Percentiles rank a stretch among this genome's conserved stretches.
These are phyloP conservation scores for Anguilla marmorata DNA, from an alignment of 2,797 vertebrate genomes.

Conservation along the genomic window DNA sequence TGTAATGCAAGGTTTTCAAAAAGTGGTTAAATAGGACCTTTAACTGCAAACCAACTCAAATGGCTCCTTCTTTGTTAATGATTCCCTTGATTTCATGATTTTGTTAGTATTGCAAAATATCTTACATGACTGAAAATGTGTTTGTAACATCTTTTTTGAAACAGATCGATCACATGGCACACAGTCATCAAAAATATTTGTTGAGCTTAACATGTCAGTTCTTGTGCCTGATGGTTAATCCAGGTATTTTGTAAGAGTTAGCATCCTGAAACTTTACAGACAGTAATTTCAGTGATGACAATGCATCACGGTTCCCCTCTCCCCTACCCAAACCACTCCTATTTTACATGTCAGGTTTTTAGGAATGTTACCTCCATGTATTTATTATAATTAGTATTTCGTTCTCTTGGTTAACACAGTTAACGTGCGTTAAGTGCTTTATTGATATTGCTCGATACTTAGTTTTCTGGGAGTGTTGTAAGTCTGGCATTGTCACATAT, in stretches of 20 bases:
- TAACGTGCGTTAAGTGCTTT: neutral
- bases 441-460: neutral
- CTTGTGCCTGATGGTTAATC: neutral
- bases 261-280: neutral
- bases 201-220: neutral
- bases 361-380: neutral
- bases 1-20: neutral
- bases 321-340: no score
- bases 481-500: neutral
- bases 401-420: neutral
- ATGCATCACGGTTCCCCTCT: neutral
- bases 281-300: neutral
- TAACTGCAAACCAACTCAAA: neutral
- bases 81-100: neutral
- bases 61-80: neutral
- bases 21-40: neutral
- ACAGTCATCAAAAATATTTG: neutral
- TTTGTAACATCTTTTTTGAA: neutral
- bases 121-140: neutral
- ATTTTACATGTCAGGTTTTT: neutral
- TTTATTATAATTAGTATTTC: neutral
- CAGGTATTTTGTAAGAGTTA: neutral
- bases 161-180: neutral
- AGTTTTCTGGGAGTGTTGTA: neutral
- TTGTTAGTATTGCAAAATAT: no score